Conservation (phyloP, 2,113 vertebrate genomes). For the Peromyscus polionotus region DNA sequence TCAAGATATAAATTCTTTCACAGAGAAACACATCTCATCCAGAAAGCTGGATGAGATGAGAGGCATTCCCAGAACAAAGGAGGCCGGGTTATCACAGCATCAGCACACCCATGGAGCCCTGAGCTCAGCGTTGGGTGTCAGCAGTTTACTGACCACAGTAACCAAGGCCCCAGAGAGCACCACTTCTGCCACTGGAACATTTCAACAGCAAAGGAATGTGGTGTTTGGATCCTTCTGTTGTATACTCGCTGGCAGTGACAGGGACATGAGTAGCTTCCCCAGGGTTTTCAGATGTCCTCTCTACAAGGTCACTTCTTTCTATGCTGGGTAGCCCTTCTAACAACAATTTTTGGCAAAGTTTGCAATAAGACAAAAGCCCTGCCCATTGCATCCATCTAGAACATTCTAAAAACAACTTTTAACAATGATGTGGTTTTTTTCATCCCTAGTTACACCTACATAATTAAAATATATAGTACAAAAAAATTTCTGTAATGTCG, state of each 20-base stretch:
- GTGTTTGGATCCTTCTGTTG: slow-evolving; percentile 45
- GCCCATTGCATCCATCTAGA: slow-evolving; percentile 45
- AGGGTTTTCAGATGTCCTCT: slow-evolving; percentile 30
- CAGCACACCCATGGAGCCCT: slow-evolving; percentile 57
- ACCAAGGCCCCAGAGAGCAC: slow-evolving; percentile 49
- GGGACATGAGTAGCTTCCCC: slow-evolving; percentile 40
- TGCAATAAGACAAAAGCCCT: background rate
- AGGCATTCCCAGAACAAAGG: slow-evolving; percentile 75
- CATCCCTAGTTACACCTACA: slow-evolving; percentile 4
- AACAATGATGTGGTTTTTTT: background rate
- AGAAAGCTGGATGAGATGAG: slow-evolving; percentile 77
- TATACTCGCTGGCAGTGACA: slow-evolving; percentile 39
- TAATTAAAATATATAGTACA: slow-evolving; percentile 69
- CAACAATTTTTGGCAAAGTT: slow-evolving; percentile 23
- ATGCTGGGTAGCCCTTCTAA: slow-evolving; percentile 20
- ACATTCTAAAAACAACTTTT: slow-evolving; percentile 39
- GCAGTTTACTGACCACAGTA: slow-evolving; percentile 66
- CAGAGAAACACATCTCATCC: slow-evolving; percentile 72
- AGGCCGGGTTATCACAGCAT: slow-evolving; percentile 61
- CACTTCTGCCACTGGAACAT: background rate
- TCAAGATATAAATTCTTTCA: slow-evolving; percentile 76
- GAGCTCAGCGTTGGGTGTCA: slow-evolving; percentile 55
- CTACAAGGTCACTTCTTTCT: background rate
- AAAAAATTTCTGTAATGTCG: slow-evolving; percentile 55
- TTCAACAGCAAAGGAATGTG: slow-evolving; percentile 59